A percentile compares a stretch with the other conserved stretches of the same genome.
Evolutionary conservation across 2,113 vertebrate genomes (phyloP).

Genomic region (Campylorhamphus procurvoides): DNA sequence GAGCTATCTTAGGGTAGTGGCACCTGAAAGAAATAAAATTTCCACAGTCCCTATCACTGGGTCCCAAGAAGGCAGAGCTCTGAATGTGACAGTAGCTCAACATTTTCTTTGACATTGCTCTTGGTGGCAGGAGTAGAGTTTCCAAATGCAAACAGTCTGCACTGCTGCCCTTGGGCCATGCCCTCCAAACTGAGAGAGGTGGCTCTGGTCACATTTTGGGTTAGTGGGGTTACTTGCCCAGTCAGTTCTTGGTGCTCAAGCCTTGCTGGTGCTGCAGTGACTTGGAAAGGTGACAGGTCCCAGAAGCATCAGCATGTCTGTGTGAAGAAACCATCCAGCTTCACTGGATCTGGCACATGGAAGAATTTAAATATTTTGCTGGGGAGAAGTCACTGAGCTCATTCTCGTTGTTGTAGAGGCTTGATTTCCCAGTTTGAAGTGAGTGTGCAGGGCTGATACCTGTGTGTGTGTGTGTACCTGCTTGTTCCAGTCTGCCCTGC

Average conservation of each 20-base stretch:
- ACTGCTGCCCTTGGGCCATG: neutral
- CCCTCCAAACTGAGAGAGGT: neutral
- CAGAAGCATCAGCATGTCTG: neutral
- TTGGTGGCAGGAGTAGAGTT: neutral
- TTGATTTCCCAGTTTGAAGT: neutral
- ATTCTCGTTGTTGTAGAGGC: accelerated
- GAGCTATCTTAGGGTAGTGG: neutral
- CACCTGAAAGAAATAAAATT: neutral
- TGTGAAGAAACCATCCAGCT: neutral
- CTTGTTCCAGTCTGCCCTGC: neutral
- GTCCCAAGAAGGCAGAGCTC: neutral
- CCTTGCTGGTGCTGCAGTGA: neutral
- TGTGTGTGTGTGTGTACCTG: accelerated
- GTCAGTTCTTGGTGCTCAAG: neutral
- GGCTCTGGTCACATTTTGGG: neutral
- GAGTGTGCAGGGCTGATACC: neutral
- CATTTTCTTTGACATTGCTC: neutral
- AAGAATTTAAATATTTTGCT: neutral
- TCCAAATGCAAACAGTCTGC: neutral
- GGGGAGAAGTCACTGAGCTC: neutral
- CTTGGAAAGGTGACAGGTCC: neutral
- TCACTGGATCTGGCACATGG: neutral
- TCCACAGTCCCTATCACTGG: neutral
- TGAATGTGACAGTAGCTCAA: accelerated
- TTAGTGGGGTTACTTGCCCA: neutral